Base-by-base conservation (phyloP, 2,113 vertebrate genomes). In the Syrrhaptes paradoxus region DNA sequence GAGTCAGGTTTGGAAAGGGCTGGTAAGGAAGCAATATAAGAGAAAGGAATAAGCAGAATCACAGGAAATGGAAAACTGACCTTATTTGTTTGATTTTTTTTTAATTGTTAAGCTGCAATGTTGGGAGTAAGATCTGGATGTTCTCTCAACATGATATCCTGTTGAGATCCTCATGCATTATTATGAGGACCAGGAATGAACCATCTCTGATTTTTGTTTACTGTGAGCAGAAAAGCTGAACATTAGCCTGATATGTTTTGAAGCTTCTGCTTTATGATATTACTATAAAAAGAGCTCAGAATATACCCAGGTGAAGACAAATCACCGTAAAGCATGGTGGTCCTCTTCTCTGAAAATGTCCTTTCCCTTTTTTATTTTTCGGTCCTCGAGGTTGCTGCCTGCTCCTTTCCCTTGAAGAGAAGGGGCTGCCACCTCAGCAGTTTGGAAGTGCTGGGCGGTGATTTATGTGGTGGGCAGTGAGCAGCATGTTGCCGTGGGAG, bases 171-270 rank as follows among this genome's bases (percentile, higher is more conserved):
- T 68, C 24, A 41, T 22, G 73, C 16, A 48, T 22, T 32, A 17
- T 38, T 55, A 25, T 36, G 57, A 84, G 38, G 43, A 36, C 13
- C 36, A 41, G 14, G 57, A 87, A 73, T 31, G 51, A 77, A 49
- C 51, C 17, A 17, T 93, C 71, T 74, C 38, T 86, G 89, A 31
- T 70, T 80, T 90, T 90, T 65, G 13, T 77, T 86, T 84, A 71
- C 46, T 71, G 29, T 25, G 21, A 95, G 59, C 43, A 80, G 45
- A 89, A 90, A 95, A 57, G 52, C 48, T 51, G 38, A 88, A 71
- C 1, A 0, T 73, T 49, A 49, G 58, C 41, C 43, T 63, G 32
- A 31, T 57, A 38, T 13, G 4, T 63, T 92, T 88, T 62, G 58
- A 90, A 85, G 18, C 26, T 74, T 81, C 80, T 67, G 9, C 15